These are phyloP conservation scores for Chloroceryle aenea DNA, from an alignment of 2,113 vertebrate species.

Conservation along the genomic window DNA sequence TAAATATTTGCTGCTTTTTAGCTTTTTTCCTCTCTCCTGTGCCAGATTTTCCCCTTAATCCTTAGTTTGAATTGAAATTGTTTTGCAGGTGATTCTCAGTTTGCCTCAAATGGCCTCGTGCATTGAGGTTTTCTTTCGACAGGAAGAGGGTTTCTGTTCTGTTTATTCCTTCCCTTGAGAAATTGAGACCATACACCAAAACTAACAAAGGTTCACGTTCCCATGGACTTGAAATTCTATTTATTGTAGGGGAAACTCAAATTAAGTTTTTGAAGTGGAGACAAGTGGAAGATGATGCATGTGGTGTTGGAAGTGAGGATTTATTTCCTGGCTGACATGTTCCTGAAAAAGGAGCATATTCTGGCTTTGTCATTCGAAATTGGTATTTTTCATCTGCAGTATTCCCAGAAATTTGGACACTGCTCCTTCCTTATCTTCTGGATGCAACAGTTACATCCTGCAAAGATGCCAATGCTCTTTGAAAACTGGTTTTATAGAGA, in stretches of 20 bases:
- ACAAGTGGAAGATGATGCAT: neutral
- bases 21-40: neutral
- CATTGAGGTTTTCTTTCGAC: neutral
- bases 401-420: neutral
- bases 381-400: neutral
- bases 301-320: neutral
- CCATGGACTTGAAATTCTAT: neutral
- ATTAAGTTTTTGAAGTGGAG: neutral
- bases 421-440: neutral
- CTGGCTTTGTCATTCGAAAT: neutral
- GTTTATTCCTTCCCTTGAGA: neutral
- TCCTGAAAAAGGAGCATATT: neutral
- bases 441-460: neutral
- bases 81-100: neutral
- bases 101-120: neutral
- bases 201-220: neutral
- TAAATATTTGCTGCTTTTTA: neutral
- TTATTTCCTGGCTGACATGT: neutral
- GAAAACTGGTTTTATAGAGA: neutral
- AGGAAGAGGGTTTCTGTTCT: neutral
- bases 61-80: neutral
- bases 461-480: neutral
- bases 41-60: neutral
- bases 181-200: neutral
- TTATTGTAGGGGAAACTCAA: neutral